Base-by-base conservation (phyloP, 1,140 invertebrate genomes). In the Penaeus japonicus region DNA sequence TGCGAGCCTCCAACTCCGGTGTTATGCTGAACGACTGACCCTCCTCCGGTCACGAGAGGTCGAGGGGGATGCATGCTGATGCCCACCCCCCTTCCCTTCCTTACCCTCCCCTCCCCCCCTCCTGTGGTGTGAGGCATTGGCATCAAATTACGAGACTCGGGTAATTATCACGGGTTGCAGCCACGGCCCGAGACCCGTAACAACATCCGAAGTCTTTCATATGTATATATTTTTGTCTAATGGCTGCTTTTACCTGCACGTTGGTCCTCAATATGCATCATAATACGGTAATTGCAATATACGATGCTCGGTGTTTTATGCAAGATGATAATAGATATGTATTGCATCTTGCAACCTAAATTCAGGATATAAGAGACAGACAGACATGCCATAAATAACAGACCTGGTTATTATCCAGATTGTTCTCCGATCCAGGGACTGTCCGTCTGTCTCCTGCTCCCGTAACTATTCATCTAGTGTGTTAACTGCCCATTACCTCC, bases 321-420 rank as follows among this genome's bases (percentile, higher is more conserved):
- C 86, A 82, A 81, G 86, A 88, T 88, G 86, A 88, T 88, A 88
- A 88, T 88, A 88, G 79, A 82, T 88, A 82, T 88, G 80, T 70
- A 86, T 79, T 79, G 84, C 57, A 88, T 88, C 80, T 88, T 81
- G 86, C 86, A 88, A 88, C 86, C 86, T 88, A 88, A 88, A 82
- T 88, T 82, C 79, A 88, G 35, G 79, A 88, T 82, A 82, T 81
- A 88, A 79, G 86, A 88, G 86, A 88, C 86, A 79, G 80, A 88
- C 79, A 55, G 62, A 88, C 86, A 88, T 88, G 47, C 65, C 86
- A 80, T 88, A 88, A 88, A 88, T 47, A 57, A 53, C 47, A 62
- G 32, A 88, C 59, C 86, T 54, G 73, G 77, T 88, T 88, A 88
- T 88, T 88, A 88, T 27, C 62, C 27, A 83, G 86, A 88, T 88